These are phyloP conservation scores for Holothuria glaberrima DNA, from an alignment of 35 echinoderm and acorn worm genomes.

Conservation along the genomic window DNA sequence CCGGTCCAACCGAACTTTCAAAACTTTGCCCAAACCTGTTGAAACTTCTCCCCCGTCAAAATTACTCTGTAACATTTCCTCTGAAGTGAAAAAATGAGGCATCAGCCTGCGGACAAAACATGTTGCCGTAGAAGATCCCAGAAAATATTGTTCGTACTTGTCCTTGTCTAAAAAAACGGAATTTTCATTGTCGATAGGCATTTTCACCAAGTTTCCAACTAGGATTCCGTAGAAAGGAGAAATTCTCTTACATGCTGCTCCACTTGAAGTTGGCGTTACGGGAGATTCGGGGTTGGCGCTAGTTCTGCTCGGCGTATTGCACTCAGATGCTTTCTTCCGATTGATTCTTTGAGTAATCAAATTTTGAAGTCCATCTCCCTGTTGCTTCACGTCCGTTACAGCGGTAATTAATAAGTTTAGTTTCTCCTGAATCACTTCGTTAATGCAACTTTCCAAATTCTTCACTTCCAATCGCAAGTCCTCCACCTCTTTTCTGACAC, in stretches of 20 bases:
- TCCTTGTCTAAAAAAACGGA: neutral
- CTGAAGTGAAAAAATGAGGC: constrained; percentile 27
- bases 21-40: neutral
- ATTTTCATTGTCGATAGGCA: neutral
- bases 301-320: neutral
- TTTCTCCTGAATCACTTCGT: neutral
- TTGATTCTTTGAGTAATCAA: constrained; percentile 6
- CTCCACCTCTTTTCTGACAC: neutral
- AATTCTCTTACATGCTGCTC: constrained; percentile 12
- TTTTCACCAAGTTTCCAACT: neutral
- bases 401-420: neutral
- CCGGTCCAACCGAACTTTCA: neutral
- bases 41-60: constrained; percentile 15
- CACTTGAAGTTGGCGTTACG: neutral
- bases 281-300: neutral
- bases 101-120: constrained; percentile 20
- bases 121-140: constrained; percentile 11
- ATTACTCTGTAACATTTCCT: constrained; percentile 31
- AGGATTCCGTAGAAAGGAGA: constrained; percentile 1
- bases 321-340: neutral
- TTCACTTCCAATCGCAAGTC: neutral
- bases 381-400: neutral
- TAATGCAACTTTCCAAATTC: neutral
- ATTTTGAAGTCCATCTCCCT: constrained; percentile 27
- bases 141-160: constrained; percentile 29